Evolutionary conservation across 2,113 vertebrate species (phyloP).

Genomic region (Dolichallabes microphthalmus): DNA sequence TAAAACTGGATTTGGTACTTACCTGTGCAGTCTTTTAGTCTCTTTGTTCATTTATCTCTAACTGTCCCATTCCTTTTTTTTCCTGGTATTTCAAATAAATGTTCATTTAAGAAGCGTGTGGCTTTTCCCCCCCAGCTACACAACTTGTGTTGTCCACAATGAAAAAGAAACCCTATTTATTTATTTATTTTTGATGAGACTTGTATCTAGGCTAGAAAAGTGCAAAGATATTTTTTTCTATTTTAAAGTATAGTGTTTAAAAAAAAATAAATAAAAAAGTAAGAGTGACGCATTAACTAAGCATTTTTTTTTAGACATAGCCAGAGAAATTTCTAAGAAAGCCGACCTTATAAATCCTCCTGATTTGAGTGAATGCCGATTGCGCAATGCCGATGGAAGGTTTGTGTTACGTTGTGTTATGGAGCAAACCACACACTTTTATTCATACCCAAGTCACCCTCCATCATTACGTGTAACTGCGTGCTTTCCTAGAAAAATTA

Average conservation of each 20-base stretch:
- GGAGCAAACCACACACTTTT: neutral
- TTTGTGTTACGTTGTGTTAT: neutral
- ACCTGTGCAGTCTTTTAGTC: neutral
- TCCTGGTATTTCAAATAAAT: neutral
- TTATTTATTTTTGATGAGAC: neutral
- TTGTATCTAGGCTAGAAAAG: neutral
- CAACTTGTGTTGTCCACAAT: neutral
- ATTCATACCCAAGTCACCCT: constrained; percentile 10
- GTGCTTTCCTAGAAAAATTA: neutral
- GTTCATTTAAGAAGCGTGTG: neutral
- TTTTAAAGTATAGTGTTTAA: neutral
- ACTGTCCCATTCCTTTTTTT: constrained; percentile 11
- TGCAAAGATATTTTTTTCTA: neutral
- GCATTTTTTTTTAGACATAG: no score
- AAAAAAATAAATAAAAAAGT: neutral
- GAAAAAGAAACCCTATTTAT: neutral
- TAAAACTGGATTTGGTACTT: neutral
- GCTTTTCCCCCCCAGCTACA: neutral
- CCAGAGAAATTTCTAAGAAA: neutral
- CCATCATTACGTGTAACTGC: neutral
- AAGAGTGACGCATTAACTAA: no score
- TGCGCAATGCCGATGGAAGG: neutral
- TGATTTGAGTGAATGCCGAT: neutral
- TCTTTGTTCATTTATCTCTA: constrained; percentile 17
- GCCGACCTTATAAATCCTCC: neutral